Conservation (phyloP, 2,797 vertebrate genomes). For the Peromyscus nudipes region DNA sequence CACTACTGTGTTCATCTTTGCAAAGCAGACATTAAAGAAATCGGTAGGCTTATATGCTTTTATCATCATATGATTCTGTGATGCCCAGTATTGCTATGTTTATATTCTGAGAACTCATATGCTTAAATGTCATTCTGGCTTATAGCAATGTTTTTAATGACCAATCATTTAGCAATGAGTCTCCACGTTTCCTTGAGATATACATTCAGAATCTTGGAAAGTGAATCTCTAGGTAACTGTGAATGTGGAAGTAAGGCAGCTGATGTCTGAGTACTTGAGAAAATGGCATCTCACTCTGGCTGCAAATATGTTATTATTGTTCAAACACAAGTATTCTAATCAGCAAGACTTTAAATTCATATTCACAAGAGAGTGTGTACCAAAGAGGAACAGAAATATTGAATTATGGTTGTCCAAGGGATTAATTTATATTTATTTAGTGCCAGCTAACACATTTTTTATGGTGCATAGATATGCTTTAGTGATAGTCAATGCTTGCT, state of each 20-base stretch:
- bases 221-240: conserved; percentile 9
- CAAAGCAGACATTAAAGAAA: conserved; percentile 25
- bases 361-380: background rate
- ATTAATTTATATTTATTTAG: conserved; percentile 23
- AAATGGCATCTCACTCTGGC: background rate
- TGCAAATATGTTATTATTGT: background rate
- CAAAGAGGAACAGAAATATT: background rate
- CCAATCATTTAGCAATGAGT: conserved; percentile 45
- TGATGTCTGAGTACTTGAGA: background rate
- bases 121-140: conserved; percentile 35
- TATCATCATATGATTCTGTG: background rate
- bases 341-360: conserved; percentile 15
- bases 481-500: background rate
- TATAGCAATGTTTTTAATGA: conserved; percentile 51
- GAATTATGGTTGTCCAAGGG: background rate
- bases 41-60: conserved; percentile 14
- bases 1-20: background rate
- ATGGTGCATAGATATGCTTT: background rate
- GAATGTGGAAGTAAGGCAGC: background rate
- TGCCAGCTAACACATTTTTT: background rate
- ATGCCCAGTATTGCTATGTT: background rate
- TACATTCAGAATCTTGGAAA: conserved; percentile 38
- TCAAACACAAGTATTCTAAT: background rate
- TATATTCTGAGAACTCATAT: conserved; percentile 35
- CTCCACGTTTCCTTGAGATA: conserved; percentile 30